A percentile compares a stretch with the other conserved stretches of the same genome.
Evolutionary conservation across 1,140 invertebrate species (phyloP).

Genomic region (Popillia japonica): DNA sequence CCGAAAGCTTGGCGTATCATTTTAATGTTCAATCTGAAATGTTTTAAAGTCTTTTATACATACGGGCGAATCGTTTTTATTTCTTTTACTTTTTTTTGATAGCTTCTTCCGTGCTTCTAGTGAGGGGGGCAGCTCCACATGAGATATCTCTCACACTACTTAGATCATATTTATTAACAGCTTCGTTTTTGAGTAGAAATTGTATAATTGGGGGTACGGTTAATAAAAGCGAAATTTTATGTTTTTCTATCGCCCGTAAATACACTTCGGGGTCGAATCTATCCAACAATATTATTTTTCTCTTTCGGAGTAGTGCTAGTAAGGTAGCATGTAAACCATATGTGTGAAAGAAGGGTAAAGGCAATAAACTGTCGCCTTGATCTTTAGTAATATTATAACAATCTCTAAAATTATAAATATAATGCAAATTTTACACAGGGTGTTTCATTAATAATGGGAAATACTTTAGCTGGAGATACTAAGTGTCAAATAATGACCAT

Average conservation of each 20-base stretch:
- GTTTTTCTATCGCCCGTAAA: conserved; percentile 39
- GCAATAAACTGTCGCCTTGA: not conserved
- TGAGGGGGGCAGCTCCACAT: conserved; percentile 35
- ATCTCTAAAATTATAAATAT: not conserved
- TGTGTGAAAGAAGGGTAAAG: conserved; percentile 32
- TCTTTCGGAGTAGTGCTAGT: not conserved
- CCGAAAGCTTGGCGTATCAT: conserved; percentile 71
- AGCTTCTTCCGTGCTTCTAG: conserved; percentile 9
- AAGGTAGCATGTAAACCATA: not conserved
- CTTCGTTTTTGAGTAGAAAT: conserved; percentile 38
- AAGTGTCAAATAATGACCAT: no score
- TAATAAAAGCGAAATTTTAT: conserved; percentile 24
- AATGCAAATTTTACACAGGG: no score
- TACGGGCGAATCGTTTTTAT: no score
- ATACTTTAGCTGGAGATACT: no score
- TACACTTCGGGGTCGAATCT: conserved; percentile 35
- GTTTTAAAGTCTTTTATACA: not conserved
- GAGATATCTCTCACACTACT: conserved; percentile 32
- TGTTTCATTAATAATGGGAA: no score
- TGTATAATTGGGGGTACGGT: conserved; percentile 37
- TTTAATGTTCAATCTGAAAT: conserved; percentile 13
- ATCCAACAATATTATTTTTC: conserved; percentile 8
- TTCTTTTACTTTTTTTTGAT: conserved; percentile 40
- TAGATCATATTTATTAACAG: conserved; percentile 39
- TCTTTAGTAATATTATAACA: not conserved